phyloP scores from a whole-genome alignment of 2,797 vertebrate species.

The Calcarius lapponicus region DNA sequence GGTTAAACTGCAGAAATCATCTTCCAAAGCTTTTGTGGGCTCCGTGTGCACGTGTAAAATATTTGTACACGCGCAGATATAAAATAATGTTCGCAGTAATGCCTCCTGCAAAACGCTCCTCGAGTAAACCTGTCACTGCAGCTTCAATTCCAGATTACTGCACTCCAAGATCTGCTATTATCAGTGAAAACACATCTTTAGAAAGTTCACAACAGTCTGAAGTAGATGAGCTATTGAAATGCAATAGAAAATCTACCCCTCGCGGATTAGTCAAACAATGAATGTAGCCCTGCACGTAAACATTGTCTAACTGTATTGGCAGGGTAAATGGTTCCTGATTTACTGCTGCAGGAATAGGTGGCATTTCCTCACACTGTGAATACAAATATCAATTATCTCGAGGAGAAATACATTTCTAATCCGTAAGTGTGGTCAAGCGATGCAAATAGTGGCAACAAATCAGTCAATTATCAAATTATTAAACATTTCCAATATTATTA shows the following conservation, averaged over 20 bases:
- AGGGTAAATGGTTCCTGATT: constrained; percentile 71
- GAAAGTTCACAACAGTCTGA: constrained; percentile 75
- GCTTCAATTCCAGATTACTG: constrained; percentile 74
- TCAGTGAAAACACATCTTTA: constrained; percentile 73
- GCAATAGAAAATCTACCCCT: constrained; percentile 72
- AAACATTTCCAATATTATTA: constrained; percentile 21
- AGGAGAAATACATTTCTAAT: constrained; percentile 48
- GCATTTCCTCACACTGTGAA: constrained; percentile 58
- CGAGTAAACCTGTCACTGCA: constrained; percentile 77
- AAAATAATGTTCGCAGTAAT: constrained; percentile 62
- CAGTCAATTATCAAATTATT: constrained; percentile 38
- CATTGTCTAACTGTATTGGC: constrained; percentile 71
- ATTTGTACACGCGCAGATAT: neutral
- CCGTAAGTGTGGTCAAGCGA: constrained; percentile 43
- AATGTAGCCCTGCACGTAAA: constrained; percentile 71
- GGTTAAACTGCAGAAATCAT: constrained; percentile 77
- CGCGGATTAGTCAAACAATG: constrained; percentile 70
- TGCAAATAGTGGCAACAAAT: constrained; percentile 60
- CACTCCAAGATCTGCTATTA: constrained; percentile 70
- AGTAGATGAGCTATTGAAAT: constrained; percentile 75
- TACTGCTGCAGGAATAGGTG: constrained; percentile 66
- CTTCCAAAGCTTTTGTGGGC: constrained; percentile 67
- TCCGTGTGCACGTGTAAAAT: neutral
- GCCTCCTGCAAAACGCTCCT: constrained; percentile 66
- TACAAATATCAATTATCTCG: constrained; percentile 70